Evolutionary conservation across 2,113 vertebrate species (phyloP).

Genomic region (Lophotis ruficrista): DNA sequence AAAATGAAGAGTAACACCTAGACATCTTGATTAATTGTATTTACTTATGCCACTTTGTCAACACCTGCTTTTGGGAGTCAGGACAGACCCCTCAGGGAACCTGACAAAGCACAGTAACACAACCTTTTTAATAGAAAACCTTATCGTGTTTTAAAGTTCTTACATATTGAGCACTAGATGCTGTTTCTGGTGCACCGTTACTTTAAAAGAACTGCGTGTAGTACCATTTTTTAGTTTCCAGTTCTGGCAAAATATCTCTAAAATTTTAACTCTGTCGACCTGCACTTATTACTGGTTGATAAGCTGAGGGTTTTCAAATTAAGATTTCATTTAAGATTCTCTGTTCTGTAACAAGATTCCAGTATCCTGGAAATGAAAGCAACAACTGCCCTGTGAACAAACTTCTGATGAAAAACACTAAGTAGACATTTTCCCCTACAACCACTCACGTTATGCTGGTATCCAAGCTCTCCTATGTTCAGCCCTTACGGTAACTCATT

Average conservation of each 20-base stretch:
- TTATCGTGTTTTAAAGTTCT: not conserved
- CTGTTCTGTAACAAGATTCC: not conserved
- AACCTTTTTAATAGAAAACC: not conserved
- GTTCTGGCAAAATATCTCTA: not conserved
- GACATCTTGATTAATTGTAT: not conserved
- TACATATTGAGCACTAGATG: not conserved
- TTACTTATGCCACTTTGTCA: not conserved
- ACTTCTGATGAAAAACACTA: not conserved
- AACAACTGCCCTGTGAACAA: not conserved
- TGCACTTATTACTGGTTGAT: not conserved
- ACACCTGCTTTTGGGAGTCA: not conserved
- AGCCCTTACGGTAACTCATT: not conserved
- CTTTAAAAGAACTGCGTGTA: not conserved
- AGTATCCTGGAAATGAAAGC: not conserved
- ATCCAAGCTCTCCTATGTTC: not conserved
- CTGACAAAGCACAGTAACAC: not conserved
- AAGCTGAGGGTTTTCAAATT: not conserved
- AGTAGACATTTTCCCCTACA: not conserved
- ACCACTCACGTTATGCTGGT: not conserved
- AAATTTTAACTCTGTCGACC: not conserved
- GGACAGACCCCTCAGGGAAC: not conserved
- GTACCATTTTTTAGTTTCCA: not conserved
- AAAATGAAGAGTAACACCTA: not conserved
- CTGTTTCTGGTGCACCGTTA: not conserved
- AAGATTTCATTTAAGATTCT: constrained; percentile 44